These are phyloP conservation scores for Smithornis capensis DNA, from an alignment of 2,113 vertebrate genomes.

Conservation along the genomic window DNA sequence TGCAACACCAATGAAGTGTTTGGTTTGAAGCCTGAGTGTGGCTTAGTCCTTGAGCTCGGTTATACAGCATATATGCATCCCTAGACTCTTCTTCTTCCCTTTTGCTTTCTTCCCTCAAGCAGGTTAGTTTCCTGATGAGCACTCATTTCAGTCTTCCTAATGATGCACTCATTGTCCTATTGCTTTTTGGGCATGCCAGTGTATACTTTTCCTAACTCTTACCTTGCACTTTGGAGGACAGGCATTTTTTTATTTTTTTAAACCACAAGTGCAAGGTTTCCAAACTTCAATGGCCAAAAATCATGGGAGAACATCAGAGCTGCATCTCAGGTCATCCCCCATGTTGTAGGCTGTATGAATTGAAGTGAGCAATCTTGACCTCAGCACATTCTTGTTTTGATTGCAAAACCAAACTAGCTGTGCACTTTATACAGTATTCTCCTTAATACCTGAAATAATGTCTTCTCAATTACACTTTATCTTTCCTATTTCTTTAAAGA, in stretches of 20 bases:
- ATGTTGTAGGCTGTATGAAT: background rate
- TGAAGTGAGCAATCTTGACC: background rate
- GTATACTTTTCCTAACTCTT: background rate
- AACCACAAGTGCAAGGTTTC: background rate
- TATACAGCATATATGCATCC: background rate
- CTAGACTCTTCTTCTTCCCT: background rate
- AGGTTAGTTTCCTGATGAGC: background rate
- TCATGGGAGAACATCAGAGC: background rate
- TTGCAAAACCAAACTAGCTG: background rate
- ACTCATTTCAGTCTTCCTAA: background rate
- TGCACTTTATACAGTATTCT: slow-evolving; percentile 41
- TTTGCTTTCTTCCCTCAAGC: background rate
- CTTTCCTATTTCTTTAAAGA: background rate
- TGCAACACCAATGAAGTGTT: background rate
- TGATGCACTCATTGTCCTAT: background rate
- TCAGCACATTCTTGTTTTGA: background rate
- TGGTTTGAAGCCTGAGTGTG: background rate
- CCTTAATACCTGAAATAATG: background rate
- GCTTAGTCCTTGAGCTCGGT: background rate
- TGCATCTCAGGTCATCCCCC: background rate
- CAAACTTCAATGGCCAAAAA: background rate
- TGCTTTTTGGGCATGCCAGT: background rate
- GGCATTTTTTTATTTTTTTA: background rate
- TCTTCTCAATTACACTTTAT: background rate
- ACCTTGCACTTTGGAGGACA: background rate